Percentiles rank a stretch among this genome's conserved stretches.
These are phyloP conservation scores for Scaptomyza flava DNA, from an alignment of 2,888 invertebrate genomes.

Conservation along the genomic window DNA sequence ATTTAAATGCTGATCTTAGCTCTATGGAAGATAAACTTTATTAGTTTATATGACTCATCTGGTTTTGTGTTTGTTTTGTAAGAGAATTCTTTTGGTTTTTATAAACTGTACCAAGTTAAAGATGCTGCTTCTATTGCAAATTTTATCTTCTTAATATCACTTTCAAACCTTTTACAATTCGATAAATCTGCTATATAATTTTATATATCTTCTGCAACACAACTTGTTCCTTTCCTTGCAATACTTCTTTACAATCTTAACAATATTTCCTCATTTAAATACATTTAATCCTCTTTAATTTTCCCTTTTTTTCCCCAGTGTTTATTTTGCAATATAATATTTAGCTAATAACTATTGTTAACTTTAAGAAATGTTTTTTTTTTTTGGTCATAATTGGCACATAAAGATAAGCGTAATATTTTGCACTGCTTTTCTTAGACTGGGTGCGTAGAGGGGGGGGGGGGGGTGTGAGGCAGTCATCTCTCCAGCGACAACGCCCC, in stretches of 20 bases:
- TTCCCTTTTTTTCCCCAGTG: not conserved
- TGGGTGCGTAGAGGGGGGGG: conserved; percentile 7
- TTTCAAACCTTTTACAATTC: too few relatives aligned
- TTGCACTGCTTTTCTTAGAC: conserved; percentile 27
- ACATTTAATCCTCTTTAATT: too few relatives aligned
- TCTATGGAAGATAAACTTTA: not conserved
- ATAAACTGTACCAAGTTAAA: too few relatives aligned
- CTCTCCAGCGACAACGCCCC: conserved; percentile 18
- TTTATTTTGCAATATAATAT: not conserved
- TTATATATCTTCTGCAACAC: too few relatives aligned
- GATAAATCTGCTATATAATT: too few relatives aligned
- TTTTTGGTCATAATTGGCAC: conserved; percentile 19
- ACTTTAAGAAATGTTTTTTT: conserved; percentile 12
- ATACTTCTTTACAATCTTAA: not conserved
- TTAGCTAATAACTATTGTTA: conserved; percentile 24
- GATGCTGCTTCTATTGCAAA: too few relatives aligned
- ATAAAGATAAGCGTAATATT: conserved; percentile 49
- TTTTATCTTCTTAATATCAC: too few relatives aligned
- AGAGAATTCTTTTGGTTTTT: too few relatives aligned
- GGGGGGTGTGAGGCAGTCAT: not conserved
- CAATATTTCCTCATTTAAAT: too few relatives aligned
- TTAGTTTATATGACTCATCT: not conserved
- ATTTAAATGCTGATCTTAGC: not conserved
- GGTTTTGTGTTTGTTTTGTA: too few relatives aligned
- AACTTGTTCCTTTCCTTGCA: too few relatives aligned